Base-by-base conservation (phyloP, 2,888 invertebrate species). In the Drosophila quinaria region DNA sequence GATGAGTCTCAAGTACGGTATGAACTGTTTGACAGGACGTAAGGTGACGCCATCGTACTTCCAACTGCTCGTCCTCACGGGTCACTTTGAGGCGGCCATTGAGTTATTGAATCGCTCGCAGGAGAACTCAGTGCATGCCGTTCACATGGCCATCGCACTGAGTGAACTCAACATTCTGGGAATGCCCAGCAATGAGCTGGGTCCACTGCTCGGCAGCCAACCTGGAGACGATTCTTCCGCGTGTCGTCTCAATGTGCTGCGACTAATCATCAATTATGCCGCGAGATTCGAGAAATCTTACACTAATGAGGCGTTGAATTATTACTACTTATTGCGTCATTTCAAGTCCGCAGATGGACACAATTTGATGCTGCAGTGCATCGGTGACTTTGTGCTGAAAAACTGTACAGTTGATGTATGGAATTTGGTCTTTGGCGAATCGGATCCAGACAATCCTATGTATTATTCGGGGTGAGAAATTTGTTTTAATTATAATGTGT, bases 1-100 rank as follows among this genome's bases (percentile, higher is more conserved):
- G 71, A 96, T 98, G 80, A 93, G 96, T 44, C 96, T 97, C 90
- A 96, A 97, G 92, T 97, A 97, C 93, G 96, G 97, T 71, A 98
- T 98, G 93, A 95, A 95, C 22, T 97, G 98, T 93, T 98, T 98
- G 92, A 96, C 97, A 90, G 98, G 98, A 0, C 95, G 96, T 79
- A 96, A 97, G 80, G 97, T 98, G 89, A 98, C 98, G 0, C 95
- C 97, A 81, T 94, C 98, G 6, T 98, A 98, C 92, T 98, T 95
- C 94, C 97, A 95, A 95, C 87, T 91, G 3, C 94, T 98, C 55
- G 94, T 96, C 37, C 93, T 98, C 70, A 98, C 98, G 25, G 98
- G 97, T 4, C 98, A 98, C 92, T 98, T 98, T 93, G 99, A 99
- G 93, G 96, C 97, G 0, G 98, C 98, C 1, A 95, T 98, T 58